Evolutionary conservation across 2,797 vertebrate species (phyloP).

Genomic region (Gallinago solitaria): DNA sequence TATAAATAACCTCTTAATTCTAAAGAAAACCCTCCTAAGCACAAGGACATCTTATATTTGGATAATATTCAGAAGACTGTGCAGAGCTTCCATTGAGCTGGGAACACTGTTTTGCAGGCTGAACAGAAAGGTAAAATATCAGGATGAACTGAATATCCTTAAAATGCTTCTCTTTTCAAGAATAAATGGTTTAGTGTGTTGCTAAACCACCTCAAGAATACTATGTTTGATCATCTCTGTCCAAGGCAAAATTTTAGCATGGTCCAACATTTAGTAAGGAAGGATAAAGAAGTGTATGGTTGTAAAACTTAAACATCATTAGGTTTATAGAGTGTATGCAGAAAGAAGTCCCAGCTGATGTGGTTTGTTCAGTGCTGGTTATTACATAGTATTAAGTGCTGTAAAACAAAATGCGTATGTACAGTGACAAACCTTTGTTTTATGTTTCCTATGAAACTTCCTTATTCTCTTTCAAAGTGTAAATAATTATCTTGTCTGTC

Average conservation of each 20-base stretch:
- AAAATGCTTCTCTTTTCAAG: not conserved
- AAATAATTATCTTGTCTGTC: not conserved
- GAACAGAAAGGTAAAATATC: not conserved
- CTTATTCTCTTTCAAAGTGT: not conserved
- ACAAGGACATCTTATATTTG: slow-evolving; percentile 30
- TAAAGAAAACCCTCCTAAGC: slow-evolving; percentile 57
- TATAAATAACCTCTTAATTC: slow-evolving; percentile 56
- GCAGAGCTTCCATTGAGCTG: not conserved
- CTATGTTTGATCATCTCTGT: not conserved
- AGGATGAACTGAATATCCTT: not conserved
- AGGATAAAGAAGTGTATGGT: not conserved
- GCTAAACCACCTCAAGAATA: not conserved
- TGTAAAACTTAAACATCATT: not conserved
- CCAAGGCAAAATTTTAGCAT: not conserved
- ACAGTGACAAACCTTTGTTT: not conserved
- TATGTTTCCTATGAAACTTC: not conserved
- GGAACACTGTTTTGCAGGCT: not conserved
- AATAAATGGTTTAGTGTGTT: not conserved
- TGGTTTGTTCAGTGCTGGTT: not conserved
- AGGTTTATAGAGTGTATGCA: not conserved
- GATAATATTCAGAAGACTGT: not conserved
- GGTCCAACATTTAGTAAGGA: not conserved
- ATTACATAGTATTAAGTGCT: not conserved
- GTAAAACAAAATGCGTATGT: not conserved
- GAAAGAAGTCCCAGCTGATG: not conserved